These are phyloP conservation scores for Heterotis niloticus DNA, from an alignment of 2,113 vertebrate genomes.

Conservation along the genomic window DNA sequence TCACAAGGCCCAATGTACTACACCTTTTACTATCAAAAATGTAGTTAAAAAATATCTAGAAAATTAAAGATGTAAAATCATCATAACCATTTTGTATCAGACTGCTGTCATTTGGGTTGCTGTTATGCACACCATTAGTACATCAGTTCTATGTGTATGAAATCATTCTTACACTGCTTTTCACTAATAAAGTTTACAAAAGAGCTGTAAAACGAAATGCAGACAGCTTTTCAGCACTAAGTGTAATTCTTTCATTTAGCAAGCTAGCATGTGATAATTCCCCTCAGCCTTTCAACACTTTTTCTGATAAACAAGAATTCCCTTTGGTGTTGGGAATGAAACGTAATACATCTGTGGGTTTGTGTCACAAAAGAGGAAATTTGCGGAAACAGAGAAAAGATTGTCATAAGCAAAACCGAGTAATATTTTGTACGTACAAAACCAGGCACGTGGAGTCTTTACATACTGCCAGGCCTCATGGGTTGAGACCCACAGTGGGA, in stretches of 20 bases:
- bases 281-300: conserved; percentile 32
- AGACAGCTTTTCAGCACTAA: not conserved
- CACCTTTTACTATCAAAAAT: not conserved
- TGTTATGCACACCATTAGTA: too few relatives aligned
- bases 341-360: conserved; percentile 21
- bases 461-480: conserved; percentile 70
- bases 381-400: not conserved
- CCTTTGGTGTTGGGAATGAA: conserved; percentile 30
- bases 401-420: too few relatives aligned
- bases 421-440: conserved; percentile 47
- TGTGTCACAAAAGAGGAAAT: conserved; percentile 1
- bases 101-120: too few relatives aligned
- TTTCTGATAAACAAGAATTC: conserved; percentile 43
- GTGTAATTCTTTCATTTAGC: conserved; percentile 12
- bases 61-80: not conserved
- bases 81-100: not conserved
- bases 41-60: too few relatives aligned
- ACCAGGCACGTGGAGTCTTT: conserved; percentile 64
- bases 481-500: conserved; percentile 82
- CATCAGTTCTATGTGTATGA: too few relatives aligned
- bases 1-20: conserved; percentile 1
- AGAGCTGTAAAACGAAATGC: too few relatives aligned
- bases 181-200: too few relatives aligned
- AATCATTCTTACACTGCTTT: too few relatives aligned
- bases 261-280: conserved; percentile 25